Base-by-base conservation (phyloP, 2,888 invertebrate genomes). In the Mythimna loreyi region DNA sequence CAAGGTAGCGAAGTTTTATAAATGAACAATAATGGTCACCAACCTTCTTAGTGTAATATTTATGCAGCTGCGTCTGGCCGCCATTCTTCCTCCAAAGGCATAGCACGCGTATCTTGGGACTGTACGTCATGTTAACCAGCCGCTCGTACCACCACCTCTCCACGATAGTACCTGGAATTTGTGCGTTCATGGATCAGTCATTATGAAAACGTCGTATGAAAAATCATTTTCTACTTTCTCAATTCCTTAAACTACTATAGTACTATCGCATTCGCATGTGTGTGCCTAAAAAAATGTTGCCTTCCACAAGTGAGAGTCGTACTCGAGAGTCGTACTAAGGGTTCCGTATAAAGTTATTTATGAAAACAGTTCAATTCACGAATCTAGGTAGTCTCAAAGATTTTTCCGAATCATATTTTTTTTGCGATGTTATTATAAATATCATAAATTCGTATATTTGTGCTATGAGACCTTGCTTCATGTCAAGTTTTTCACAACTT, bases 61-160 rank as follows among this genome's bases (percentile, higher is more conserved):
- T 99, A 94, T 99, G 99, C 78, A 99, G 96, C 89, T 99, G 98
- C 8, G 99, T 99, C 90, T 99, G 98, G 5, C 98, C 98, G 3
- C 98, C 99, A 89, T 98, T 98, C 85, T 99, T 97, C 86, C 99
- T 97, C 99, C 99, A 99, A 73, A 99, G 97, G 93, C 99, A 99
- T 78, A 99, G 96, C 13, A 99, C 98, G 94, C 98, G 98, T 88
- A 99, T 99, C 94, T 99, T 99, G 0, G 99, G 99, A 84, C 99
- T 99, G 93, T 99, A 99, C 0, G 99, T 99, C 99, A 99, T 99
- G 92, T 99, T 99, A 64, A 99, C 99, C 64, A 99, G 96, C 65
- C 99, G 96, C 92, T 99, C 99, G 94, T 98, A 99, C 99, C 99
- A 99, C 99, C 99, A 99, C 53, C 99, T 96, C 87, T 99, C 98